Evolutionary conservation across 2,797 vertebrate genomes (phyloP), one percentile per base, ranked within the genome.

Genomic region (Corythornis leucogaster): DNA sequence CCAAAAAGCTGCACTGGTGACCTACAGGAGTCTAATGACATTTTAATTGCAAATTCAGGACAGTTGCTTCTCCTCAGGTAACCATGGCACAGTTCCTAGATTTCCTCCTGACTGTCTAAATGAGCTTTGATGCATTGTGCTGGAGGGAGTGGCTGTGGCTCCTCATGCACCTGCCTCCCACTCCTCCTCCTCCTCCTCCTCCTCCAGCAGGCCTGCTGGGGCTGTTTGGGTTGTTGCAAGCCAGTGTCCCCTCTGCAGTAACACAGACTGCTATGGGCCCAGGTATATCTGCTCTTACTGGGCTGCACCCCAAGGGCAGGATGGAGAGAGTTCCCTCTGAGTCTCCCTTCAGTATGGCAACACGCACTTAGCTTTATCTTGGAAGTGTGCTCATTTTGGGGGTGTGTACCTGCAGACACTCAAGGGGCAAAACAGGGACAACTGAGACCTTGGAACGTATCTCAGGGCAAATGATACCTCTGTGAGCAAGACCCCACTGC

Each of bases 11-110:
- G 53, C 26, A 14, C 30, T 50, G 40, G 18, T 87, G 89, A 92
- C 90, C 93, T 87, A 66, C 54, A 78, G 92, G 93, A 71, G 62
- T 54, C 83, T 95, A 92, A 94, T 71, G 87, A 86, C 53, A 90
- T 92, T 89, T 94, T 86, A 92, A 91, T 93, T 11, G 11, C 57
- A 79, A 90, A 82, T 80, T 78, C 3, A 5, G 48, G 87, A 92
- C 89, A 91, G 85, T 91, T 92, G 87, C 87, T 90, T 92, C 80
- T 73, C 91, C 74, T 79, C 43, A 76, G 74, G 91, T 70, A 92
- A 87, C 64, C 83, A 43, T 80, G 92, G 91, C 92, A 84, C 48
- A 21, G 45, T 61, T 96, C 90, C 92, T 81, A 67, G 82, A 43
- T 89, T 59, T 76, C 35, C 22, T 85, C 38, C 59, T 85, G 80